phyloP scores from a whole-genome alignment of 1,140 invertebrate species.

The Conus betulinus region DNA sequence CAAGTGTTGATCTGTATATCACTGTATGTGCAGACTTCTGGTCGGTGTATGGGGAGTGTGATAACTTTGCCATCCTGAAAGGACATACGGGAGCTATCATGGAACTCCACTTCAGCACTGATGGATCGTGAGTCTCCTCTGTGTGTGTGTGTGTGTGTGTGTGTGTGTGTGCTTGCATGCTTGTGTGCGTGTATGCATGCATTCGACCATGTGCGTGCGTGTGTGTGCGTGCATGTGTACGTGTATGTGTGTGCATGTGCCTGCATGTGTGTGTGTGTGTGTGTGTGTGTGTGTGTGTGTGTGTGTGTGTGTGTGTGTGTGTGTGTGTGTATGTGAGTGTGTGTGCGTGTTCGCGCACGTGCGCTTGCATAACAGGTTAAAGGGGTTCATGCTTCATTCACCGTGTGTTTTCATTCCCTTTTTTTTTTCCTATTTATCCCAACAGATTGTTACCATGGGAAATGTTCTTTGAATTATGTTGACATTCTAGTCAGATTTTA shows the following conservation, averaged over 20 bases:
- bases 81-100: conserved; percentile 97
- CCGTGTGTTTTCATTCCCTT: too few species aligned
- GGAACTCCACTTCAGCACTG: conserved; percentile 96
- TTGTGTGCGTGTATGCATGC: too few species aligned
- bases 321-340: not conserved
- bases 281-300: not conserved
- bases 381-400: too few species aligned
- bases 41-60: conserved; percentile 98
- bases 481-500: too few species aligned
- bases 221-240: not conserved
- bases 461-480: too few species aligned
- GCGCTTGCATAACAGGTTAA: too few species aligned
- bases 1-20: too few species aligned
- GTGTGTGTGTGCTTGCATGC: too few species aligned
- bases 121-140: conserved; percentile 80
- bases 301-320: not conserved
- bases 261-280: not conserved
- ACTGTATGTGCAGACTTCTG: conserved; percentile 86
- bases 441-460: too few species aligned
- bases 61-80: conserved; percentile 93
- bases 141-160: not conserved
- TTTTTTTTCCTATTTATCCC: too few species aligned
- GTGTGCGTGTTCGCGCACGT: not conserved
- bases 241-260: not conserved
- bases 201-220: not conserved